A percentile compares a stretch with the other conserved stretches of the same genome.
These are phyloP conservation scores for Conopomorpha cramerella DNA, from an alignment of 1,140 invertebrate genomes.

Conservation along the genomic window DNA sequence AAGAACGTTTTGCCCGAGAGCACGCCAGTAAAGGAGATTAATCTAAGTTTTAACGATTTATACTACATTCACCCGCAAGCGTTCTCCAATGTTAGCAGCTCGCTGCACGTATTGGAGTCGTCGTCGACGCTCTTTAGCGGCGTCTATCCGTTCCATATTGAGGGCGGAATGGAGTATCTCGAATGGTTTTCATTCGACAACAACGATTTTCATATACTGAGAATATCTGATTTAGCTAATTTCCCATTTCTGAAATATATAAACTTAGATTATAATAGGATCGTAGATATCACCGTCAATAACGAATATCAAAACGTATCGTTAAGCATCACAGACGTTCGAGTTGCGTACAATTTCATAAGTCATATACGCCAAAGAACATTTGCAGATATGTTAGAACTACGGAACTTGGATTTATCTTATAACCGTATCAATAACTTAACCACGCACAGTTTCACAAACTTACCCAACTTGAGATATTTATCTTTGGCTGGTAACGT, in stretches of 20 bases:
- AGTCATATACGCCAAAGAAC: slow-evolving; percentile 64
- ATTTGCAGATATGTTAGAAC: slow-evolving; percentile 65
- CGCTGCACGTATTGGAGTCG: slow-evolving; percentile 79
- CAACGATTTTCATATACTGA: slow-evolving; percentile 78
- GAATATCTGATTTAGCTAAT: slow-evolving; percentile 63
- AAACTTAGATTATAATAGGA: slow-evolving; percentile 84
- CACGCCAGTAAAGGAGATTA: slow-evolving; percentile 79
- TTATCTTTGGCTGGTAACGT: slow-evolving; percentile 72
- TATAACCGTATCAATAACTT: slow-evolving; percentile 71
- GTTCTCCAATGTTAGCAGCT: slow-evolving; percentile 72
- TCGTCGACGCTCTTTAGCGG: slow-evolving; percentile 83
- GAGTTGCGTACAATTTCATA: slow-evolving; percentile 76
- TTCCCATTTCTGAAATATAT: slow-evolving; percentile 78
- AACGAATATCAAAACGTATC: slow-evolving; percentile 73
- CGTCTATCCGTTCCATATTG: slow-evolving; percentile 73
- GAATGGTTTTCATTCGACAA: slow-evolving; percentile 88
- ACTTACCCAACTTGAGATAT: slow-evolving; percentile 70
- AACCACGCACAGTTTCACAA: slow-evolving; percentile 64
- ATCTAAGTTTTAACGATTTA: slow-evolving; percentile 86
- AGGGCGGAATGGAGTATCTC: slow-evolving; percentile 68
- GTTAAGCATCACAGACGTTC: slow-evolving; percentile 74
- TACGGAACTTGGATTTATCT: slow-evolving; percentile 73
- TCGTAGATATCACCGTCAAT: slow-evolving; percentile 65
- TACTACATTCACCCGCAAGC: slow-evolving; percentile 76
- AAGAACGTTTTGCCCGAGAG: slow-evolving; percentile 71